Conservation (phyloP, 2,888 invertebrate genomes). For the Hydriomena furcata region DNA sequence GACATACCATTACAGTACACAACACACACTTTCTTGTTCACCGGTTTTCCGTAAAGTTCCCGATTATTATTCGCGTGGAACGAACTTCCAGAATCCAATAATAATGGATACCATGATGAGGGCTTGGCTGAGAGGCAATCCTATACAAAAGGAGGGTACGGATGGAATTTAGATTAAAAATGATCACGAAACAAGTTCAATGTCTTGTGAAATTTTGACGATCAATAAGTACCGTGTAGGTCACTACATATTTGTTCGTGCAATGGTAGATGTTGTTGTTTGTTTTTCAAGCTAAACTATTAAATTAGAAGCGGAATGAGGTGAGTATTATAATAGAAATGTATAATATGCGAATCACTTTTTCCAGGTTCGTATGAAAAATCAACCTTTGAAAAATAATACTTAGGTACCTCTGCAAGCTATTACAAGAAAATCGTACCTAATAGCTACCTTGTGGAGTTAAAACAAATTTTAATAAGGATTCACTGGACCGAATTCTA, state of each 20-base stretch:
- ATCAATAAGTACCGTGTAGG: slow-evolving; percentile 36
- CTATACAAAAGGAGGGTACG: slow-evolving; percentile 62
- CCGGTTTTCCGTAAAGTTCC: slow-evolving; percentile 46
- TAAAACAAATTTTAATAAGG: slow-evolving; percentile 25
- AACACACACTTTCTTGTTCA: slow-evolving; percentile 13
- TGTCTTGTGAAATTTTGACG: slow-evolving; percentile 62
- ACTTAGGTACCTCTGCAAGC: no score
- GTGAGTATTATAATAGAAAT: no score
- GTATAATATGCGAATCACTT: no score
- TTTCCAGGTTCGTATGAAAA: no score
- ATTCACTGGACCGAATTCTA: slow-evolving; percentile 24
- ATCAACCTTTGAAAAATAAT: no score
- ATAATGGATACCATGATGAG: slow-evolving; percentile 53
- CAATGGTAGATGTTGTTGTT: no score
- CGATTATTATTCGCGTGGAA: slow-evolving; percentile 57
- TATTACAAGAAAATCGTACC: background rate
- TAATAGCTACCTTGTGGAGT: slow-evolving; percentile 5
- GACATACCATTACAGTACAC: no score
- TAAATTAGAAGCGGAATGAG: no score
- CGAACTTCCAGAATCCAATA: slow-evolving; percentile 59
- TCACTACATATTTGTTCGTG: slow-evolving; percentile 42
- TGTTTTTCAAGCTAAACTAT: no score
- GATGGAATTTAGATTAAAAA: slow-evolving; percentile 76
- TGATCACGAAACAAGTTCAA: slow-evolving; percentile 65
- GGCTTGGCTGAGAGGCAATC: slow-evolving; percentile 47